Base-by-base conservation (phyloP, 1,140 invertebrate genomes). In the Wiebesia pumilae region DNA sequence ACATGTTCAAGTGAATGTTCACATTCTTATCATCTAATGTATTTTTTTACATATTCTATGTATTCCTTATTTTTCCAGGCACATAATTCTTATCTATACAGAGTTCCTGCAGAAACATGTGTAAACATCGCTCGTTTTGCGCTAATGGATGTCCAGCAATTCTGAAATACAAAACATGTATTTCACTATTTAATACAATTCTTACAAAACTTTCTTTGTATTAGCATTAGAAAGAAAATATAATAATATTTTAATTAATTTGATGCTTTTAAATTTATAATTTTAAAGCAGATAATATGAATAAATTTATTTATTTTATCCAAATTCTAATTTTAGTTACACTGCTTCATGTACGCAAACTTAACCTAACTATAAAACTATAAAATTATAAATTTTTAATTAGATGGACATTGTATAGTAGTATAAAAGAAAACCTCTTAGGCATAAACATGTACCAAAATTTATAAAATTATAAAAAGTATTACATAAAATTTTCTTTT, bases 61-160 rank as follows among this genome's bases (percentile, higher is more conserved):
- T 98, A 94, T 98, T 99, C 93, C 99, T 96, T 94, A 99, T 99
- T 95, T 99, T 99, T 90, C 99, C 99, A 89, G 99, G 99, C 87
- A 99, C 98, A 94, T 99, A 99, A 94, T 99, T 99, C 94, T 98
- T 99, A 94, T 99, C 99, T 94, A 99, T 99, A 89, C 97, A 96
- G 80, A 97, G 96, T 91, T 99, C 98, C 94, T 99, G 98, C 84
- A 99, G 95, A 95, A 99, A 99, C 97, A 99, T 99, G 92, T 99
- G 99, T 90, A 99, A 96, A 95, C 99, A 99, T 91, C 98, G 95
- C 95, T 99, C 99, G 94, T 99, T 99, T 95, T 99, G 99, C 75
- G 99, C 99, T 91, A 99, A 94, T n/a, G 99, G 99, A 95, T 99
- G 99, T 81, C 99, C 99, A 87, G 99, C 99, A 93, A 99, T 99